Conservation (phyloP, 2,113 vertebrate species). For the Xenus cinereus region DNA sequence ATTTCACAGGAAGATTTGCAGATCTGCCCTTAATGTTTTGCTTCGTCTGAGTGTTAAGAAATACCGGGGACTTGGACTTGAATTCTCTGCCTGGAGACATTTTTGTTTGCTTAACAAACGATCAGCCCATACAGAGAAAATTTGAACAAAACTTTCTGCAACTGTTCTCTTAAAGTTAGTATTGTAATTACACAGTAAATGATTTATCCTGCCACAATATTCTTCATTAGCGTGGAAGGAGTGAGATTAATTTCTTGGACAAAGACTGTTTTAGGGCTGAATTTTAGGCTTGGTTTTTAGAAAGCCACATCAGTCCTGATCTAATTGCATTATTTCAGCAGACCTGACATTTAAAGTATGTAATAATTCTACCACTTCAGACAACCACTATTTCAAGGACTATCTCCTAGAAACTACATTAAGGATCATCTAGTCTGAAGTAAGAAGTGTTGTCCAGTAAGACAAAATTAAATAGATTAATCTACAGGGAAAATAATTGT, state of each 20-base stretch:
- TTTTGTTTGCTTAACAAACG: slow-evolving; percentile 12
- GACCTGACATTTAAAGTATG: slow-evolving; percentile 59
- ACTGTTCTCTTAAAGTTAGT: neutral
- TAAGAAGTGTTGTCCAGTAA: neutral
- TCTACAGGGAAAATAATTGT: neutral
- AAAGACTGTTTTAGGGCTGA: neutral
- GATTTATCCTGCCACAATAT: neutral
- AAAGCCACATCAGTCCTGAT: slow-evolving; percentile 45
- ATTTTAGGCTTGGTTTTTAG: slow-evolving; percentile 18
- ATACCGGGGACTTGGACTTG: slow-evolving; percentile 30
- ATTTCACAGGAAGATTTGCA: slow-evolving; percentile 8
- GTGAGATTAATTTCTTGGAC: neutral
- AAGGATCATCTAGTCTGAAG: slow-evolving; percentile 16
- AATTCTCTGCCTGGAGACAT: slow-evolving; percentile 17
- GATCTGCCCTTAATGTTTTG: slow-evolving; percentile 25
- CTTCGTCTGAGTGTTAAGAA: slow-evolving; percentile 21
- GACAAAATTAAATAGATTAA: neutral
- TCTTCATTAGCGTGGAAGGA: neutral
- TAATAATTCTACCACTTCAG: slow-evolving; percentile 61
- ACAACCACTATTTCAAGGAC: slow-evolving; percentile 38
- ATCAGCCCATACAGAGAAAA: neutral
- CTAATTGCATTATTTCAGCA: slow-evolving; percentile 47
- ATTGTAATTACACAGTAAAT: neutral
- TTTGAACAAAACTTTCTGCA: slow-evolving; percentile 18
- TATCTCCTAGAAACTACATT: slow-evolving; percentile 31